Evolutionary conservation across 2,113 vertebrate species (phyloP).

Genomic region (Donacobius atricapilla): DNA sequence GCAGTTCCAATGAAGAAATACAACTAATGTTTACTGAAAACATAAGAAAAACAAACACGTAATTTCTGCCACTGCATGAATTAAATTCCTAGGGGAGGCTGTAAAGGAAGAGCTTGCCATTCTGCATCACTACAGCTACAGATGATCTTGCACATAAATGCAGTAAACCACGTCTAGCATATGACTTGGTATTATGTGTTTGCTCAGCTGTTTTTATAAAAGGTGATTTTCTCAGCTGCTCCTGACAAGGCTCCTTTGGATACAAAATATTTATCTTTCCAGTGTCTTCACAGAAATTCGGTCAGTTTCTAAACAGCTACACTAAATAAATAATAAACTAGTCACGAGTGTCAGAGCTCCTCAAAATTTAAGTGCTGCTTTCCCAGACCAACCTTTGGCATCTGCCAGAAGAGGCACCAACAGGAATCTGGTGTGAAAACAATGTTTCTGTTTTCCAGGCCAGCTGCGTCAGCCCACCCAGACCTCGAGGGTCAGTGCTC

Average conservation of each 20-base stretch:
- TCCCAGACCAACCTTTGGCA: not conserved
- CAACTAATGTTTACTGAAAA: not conserved
- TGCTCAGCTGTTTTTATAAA: constrained; percentile 25
- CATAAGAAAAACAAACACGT: not conserved
- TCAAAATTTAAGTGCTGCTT: not conserved
- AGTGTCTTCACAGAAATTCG: not conserved
- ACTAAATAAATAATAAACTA: not conserved
- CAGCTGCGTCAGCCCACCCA: accelerated
- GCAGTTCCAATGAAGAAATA: not conserved
- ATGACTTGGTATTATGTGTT: not conserved
- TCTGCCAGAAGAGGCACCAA: not conserved
- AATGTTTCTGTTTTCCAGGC: not conserved
- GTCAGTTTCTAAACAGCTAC: not conserved
- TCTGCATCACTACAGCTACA: not conserved
- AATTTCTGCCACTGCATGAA: not conserved
- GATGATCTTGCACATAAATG: not conserved
- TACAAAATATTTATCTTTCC: not conserved
- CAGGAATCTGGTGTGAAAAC: not conserved
- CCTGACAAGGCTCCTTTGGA: not conserved
- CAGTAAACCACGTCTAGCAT: not conserved
- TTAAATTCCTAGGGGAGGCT: not conserved
- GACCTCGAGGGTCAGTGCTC: not conserved
- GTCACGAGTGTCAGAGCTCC: not conserved
- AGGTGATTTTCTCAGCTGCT: constrained; percentile 19
- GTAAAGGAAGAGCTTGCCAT: not conserved